Conservation (phyloP, 1,140 invertebrate species). For the Drosophila ercepeae region DNA sequence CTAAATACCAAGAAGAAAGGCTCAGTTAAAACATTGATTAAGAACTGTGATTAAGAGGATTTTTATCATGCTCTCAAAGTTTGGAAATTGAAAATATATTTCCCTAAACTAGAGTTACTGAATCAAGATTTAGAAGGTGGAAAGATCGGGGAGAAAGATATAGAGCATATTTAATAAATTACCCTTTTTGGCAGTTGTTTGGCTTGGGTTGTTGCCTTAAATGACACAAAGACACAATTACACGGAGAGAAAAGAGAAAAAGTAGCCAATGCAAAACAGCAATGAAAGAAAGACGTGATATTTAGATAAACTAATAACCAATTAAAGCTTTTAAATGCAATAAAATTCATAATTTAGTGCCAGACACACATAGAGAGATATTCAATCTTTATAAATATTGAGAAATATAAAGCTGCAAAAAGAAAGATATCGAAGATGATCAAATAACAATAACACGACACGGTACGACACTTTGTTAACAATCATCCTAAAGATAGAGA, state of each 20-base stretch:
- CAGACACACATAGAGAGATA: constrained; percentile 21
- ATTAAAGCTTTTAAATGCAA: constrained; percentile 35
- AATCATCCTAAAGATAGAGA: constrained; percentile 61
- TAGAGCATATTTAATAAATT: constrained; percentile 33
- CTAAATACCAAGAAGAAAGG: constrained; percentile 23
- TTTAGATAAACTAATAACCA: constrained; percentile 38
- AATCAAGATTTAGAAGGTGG: constrained; percentile 3
- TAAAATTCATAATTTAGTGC: constrained; percentile 26
- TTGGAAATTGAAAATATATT: constrained; percentile 19
- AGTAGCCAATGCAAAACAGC: constrained; percentile 26
- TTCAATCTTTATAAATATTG: constrained; percentile 4
- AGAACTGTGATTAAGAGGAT: constrained; percentile 2
- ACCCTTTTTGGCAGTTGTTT: constrained; percentile 65
- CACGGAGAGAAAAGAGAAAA: constrained; percentile 39
- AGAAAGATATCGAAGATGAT: constrained; percentile 47
- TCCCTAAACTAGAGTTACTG: constrained; percentile 30
- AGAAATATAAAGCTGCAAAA: constrained; percentile 46
- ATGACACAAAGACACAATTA: constrained; percentile 53
- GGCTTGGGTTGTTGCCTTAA: constrained; percentile 51
- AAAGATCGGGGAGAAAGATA: constrained; percentile 2
- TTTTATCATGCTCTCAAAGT: constrained; percentile 27
- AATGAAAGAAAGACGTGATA: constrained; percentile 35
- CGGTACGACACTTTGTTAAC: constrained; percentile 60
- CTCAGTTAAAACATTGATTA: constrained; percentile 5
- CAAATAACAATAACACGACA: constrained; percentile 58